Conservation (phyloP, 1,140 invertebrate species). For the Drosophila sproati region DNA sequence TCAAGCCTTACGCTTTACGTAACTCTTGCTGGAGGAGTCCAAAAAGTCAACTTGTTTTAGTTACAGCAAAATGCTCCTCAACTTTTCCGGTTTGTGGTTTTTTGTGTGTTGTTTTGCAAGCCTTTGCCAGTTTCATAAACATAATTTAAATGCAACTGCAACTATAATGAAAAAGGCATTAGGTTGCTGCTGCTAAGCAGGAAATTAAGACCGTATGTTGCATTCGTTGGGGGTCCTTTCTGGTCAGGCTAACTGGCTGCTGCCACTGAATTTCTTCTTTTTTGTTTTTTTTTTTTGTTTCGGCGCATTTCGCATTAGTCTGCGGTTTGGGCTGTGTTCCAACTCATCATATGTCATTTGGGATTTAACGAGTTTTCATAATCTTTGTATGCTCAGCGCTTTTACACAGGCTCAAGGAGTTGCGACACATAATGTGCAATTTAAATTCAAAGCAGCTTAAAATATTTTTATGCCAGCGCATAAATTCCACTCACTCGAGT, state of each 20-base stretch:
- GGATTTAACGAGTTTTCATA: slow-evolving; percentile 73
- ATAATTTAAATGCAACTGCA: slow-evolving; percentile 3
- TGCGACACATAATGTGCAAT: slow-evolving; percentile 69
- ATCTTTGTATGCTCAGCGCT: slow-evolving; percentile 73
- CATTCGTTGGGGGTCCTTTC: not conserved
- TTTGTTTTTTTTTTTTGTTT: no score
- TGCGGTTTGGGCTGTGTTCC: slow-evolving; percentile 60
- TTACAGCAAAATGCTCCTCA: slow-evolving; percentile 11
- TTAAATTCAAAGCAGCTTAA: slow-evolving; percentile 81
- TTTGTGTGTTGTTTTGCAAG: no score
- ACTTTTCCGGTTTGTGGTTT: slow-evolving; percentile 31
- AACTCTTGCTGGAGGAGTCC: slow-evolving; percentile 28
- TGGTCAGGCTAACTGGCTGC: slow-evolving; percentile 12
- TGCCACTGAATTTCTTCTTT: slow-evolving; percentile 41
- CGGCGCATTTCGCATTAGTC: slow-evolving; percentile 56
- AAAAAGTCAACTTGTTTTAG: slow-evolving; percentile 51
- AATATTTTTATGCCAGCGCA: slow-evolving; percentile 40
- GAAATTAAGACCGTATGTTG: not conserved
- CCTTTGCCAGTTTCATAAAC: slow-evolving; percentile 62
- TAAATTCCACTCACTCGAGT: slow-evolving; percentile 61
- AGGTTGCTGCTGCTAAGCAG: not conserved
- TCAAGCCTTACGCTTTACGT: slow-evolving; percentile 14
- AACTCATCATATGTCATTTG: slow-evolving; percentile 73
- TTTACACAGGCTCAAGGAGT: slow-evolving; percentile 69
- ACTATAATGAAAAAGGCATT: not conserved